Base-by-base conservation (phyloP, 2,888 invertebrate species). In the Opisthograptis luteolata region DNA sequence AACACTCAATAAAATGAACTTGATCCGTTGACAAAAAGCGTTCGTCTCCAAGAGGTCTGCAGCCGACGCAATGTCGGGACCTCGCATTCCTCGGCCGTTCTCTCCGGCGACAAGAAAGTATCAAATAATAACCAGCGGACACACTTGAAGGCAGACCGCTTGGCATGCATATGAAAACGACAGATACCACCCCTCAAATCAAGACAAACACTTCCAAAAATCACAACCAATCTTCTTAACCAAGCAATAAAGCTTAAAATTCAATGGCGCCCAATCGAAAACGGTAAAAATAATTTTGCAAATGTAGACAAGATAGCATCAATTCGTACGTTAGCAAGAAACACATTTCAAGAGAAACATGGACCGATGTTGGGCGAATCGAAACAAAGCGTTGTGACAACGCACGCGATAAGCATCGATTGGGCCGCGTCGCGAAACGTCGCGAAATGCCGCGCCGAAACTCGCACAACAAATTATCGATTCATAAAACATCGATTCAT, bases 401-500 rank as follows among this genome's bases (percentile, higher is more conserved):
- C 81, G 73, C 70, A 73, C 81, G 73, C 70, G 87, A 87, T 87
- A 86, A 82, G 66, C 65, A 88, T 88, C 88, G 80, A 83, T 84
- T 79, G 84, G 79, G 79, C 83, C 84, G 87, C 82, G 82, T 83
- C 83, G 87, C 82, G 82, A 83, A 83, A 84, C 84, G 86, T 82
- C 83, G 86, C 83, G 82, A 85, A 83, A 84, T 84, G 85, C 81
- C 87, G 86, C 87, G 80, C 87, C 87, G 76, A 86, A 88, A 85
- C 84, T 81, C 77, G 76, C 80, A 81, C 83, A 86, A 84, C 89
- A 90, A 90, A 89, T 90, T 88, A 90, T 89, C 87, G 87, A 90
- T 89, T 89, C 87, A 88, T 88, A 89, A 88, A 90, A 89, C 87
- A 89, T 88, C 85, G 87, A 87, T 88, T 86, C 87, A 88, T 88